Percentiles rank a stretch among this genome's conserved stretches.
These are phyloP conservation scores for Montipora capricornis DNA, from an alignment of 64 coral and sea anemone species.

Conservation along the genomic window DNA sequence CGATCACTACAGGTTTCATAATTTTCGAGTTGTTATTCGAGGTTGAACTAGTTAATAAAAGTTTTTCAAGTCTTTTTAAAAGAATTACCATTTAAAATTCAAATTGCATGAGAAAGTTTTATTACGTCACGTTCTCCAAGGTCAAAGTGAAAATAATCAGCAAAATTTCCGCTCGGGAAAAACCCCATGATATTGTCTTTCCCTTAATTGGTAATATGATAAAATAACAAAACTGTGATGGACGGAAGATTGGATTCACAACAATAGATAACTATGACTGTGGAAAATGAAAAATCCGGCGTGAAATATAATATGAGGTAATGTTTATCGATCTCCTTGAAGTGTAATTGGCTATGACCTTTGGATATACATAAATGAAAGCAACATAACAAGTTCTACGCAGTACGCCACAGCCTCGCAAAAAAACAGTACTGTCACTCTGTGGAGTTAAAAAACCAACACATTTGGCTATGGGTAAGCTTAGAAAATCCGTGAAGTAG, in stretches of 20 bases:
- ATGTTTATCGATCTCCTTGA: no score
- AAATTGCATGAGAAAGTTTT: neutral
- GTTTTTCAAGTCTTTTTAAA: no score
- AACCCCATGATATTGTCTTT: neutral
- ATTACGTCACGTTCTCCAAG: neutral
- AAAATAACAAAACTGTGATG: neutral
- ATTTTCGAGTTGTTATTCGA: no score
- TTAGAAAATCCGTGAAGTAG: no score
- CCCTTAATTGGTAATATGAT: neutral
- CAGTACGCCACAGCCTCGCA: neutral
- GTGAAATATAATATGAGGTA: no score
- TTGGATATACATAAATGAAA: neutral
- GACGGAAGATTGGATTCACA: neutral
- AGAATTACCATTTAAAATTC: no score
- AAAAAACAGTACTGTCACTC: neutral
- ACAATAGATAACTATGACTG: no score
- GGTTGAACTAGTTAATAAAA: no score
- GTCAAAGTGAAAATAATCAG: neutral
- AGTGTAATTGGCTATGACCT: no score
- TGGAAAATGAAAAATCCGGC: no score
- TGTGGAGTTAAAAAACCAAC: conserved; percentile 10
- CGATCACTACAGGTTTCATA: no score
- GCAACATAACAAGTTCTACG: neutral
- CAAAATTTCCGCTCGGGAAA: neutral
- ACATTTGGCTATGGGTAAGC: neutral